A percentile compares a stretch with the other conserved stretches of the same genome.
phyloP scores from a whole-genome alignment of 1,140 invertebrate genomes.

The Piezodorus guildinii region DNA sequence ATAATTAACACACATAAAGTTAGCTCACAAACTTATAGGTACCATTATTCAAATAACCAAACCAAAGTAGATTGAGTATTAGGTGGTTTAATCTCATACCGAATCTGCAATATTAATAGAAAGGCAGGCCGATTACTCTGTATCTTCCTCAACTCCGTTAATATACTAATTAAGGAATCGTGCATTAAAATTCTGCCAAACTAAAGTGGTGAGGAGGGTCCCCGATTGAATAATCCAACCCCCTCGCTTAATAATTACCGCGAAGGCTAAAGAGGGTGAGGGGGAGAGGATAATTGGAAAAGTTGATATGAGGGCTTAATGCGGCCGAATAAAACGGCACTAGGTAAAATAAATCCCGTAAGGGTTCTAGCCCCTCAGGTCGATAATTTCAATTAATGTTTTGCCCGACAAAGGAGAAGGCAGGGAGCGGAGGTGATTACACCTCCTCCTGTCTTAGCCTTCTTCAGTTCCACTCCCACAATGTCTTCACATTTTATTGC shows the following conservation, averaged over 20 bases:
- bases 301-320: constrained; percentile 7
- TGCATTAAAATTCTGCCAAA: neutral
- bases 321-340: neutral
- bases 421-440: neutral
- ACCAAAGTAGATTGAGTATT: too few species aligned
- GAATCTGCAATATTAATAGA: neutral
- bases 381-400: constrained; percentile 9
- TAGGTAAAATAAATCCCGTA: constrained; percentile 5
- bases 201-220: neutral
- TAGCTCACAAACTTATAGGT: too few species aligned
- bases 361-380: neutral
- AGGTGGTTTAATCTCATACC: too few species aligned
- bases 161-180: neutral
- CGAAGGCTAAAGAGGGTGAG: too few species aligned
- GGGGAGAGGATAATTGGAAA: constrained; percentile 1
- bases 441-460: too few species aligned
- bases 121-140: neutral
- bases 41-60: too few species aligned
- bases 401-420: neutral
- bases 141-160: neutral
- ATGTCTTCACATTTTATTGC: too few species aligned
- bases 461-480: too few species aligned
- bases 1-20: too few species aligned
- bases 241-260: neutral
- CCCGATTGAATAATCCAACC: constrained; percentile 7